Conservation (phyloP, 2,888 invertebrate genomes). For the Frankliniella fusca region DNA sequence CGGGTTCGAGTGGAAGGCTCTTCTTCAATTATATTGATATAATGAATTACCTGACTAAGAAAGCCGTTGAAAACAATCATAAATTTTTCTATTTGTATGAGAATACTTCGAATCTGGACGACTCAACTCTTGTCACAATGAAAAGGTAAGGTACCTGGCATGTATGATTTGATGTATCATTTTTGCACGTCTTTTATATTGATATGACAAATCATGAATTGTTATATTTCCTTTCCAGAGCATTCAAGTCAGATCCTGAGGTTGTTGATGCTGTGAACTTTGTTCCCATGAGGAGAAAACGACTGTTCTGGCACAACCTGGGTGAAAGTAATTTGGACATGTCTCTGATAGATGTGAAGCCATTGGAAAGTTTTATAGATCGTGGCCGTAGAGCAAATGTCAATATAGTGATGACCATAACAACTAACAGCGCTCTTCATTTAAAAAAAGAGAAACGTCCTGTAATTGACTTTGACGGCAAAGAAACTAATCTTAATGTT, state of each 20-base stretch:
- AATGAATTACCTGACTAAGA: too few species aligned
- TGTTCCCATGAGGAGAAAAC: slow-evolving; percentile 9
- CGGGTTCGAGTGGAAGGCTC: too few species aligned
- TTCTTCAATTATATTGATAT: too few species aligned
- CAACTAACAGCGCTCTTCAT: background rate
- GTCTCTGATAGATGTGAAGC: background rate
- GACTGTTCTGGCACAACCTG: slow-evolving; percentile 1
- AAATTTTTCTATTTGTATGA: too few species aligned
- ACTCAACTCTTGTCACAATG: too few species aligned
- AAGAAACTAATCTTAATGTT: background rate
- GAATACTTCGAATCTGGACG: too few species aligned
- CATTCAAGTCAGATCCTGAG: background rate
- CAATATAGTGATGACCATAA: background rate
- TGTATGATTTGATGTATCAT: too few species aligned
- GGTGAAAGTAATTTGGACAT: background rate
- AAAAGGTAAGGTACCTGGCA: too few species aligned
- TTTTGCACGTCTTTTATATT: too few species aligned
- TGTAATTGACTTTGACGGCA: slow-evolving; percentile 1
- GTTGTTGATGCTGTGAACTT: background rate
- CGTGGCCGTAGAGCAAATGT: background rate
- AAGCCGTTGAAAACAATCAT: too few species aligned
- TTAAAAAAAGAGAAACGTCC: background rate
- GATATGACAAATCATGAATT: too few species aligned
- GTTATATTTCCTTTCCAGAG: background rate
- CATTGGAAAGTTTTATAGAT: background rate